Evolutionary conservation across 2,888 invertebrate genomes (phyloP).

Genomic region (Nysson spinosus): DNA sequence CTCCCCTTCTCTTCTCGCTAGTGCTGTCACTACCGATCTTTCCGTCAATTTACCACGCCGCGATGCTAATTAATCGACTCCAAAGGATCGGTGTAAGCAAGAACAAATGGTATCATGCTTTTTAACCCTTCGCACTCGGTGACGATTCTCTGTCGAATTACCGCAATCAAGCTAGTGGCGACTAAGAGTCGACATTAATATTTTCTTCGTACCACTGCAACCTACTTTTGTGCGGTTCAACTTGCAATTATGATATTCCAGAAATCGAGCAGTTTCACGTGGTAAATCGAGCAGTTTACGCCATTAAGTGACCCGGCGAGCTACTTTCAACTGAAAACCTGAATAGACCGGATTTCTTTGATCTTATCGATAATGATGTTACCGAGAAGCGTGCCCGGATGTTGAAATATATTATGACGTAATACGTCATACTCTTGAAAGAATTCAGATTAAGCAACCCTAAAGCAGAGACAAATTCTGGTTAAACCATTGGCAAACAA

Average conservation of each 20-base stretch:
- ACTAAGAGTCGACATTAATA: no score
- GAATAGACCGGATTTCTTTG: slow-evolving; percentile 33
- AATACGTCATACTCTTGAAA: slow-evolving; percentile 15
- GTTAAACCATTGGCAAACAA: no score
- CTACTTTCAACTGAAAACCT: slow-evolving; percentile 46
- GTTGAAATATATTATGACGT: slow-evolving; percentile 25
- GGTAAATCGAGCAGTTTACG: slow-evolving; percentile 19
- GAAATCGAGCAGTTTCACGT: slow-evolving; percentile 18
- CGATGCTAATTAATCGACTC: slow-evolving; percentile 46
- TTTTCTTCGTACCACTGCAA: no score
- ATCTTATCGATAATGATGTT: slow-evolving; percentile 47
- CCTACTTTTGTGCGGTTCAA: background rate
- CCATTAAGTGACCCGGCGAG: slow-evolving; percentile 23
- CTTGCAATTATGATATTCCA: slow-evolving; percentile 1
- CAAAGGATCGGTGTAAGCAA: slow-evolving; percentile 22
- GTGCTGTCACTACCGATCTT: slow-evolving; percentile 42
- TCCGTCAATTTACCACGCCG: slow-evolving; percentile 53
- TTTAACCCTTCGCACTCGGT: no score
- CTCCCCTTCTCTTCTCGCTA: slow-evolving; percentile 25
- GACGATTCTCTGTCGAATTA: no score
- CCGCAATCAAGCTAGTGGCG: no score
- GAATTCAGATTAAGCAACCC: slow-evolving; percentile 32
- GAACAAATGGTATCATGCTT: slow-evolving; percentile 23
- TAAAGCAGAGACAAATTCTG: background rate
- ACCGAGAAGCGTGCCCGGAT: slow-evolving; percentile 34